Base-by-base conservation (phyloP, 2,797 vertebrate genomes). In the Potorous gilbertii region DNA sequence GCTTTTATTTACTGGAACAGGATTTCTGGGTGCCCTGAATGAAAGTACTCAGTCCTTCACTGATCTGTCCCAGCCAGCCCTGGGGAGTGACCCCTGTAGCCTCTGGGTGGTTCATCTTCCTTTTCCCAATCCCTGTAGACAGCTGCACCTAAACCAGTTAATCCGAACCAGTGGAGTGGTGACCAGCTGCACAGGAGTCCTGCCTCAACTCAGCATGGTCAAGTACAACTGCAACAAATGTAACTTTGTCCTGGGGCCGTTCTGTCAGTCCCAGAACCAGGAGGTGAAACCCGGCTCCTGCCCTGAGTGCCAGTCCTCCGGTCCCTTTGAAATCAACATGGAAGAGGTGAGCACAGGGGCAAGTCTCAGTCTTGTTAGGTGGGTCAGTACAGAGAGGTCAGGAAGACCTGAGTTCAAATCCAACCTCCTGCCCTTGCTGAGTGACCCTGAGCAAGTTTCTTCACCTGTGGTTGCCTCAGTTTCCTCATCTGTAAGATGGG, bases 141-240 rank as follows among this genome's bases (percentile, higher is more conserved):
- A 99, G 97, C 99, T 99, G 56, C 99, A 99, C 91, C 98, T 99
- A 98, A 99, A 99, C 98, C 99, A 99, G 99, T 98, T 99, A 98
- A 99, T 99, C 98, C 99, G 99, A 11, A 99, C 99, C 55, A 99
- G 99, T 0, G 99, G 99, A 0, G 99, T 99, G 91, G 99, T 99
- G 96, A 99, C 99, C 89, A 99, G 99, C 98, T 99, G 99, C 98
- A 99, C 99, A 0, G 99, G 99, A 0, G 99, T 99, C 62, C 98
- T 99, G 66, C 99, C 99, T 0, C 99, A 99, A 99, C 99, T 99
- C 94, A 99, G 99, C 97, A 99, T 99, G 99, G 99, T 99, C 98
- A 99, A 99, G 94, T 99, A 99, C 98, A 99, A 99, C 98, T 99
- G 99, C 95, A 99, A 99, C 99, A 99, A 99, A 98, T 99, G 99